These are phyloP conservation scores for Platalea minor DNA, from an alignment of 2,797 vertebrate genomes.

Conservation along the genomic window DNA sequence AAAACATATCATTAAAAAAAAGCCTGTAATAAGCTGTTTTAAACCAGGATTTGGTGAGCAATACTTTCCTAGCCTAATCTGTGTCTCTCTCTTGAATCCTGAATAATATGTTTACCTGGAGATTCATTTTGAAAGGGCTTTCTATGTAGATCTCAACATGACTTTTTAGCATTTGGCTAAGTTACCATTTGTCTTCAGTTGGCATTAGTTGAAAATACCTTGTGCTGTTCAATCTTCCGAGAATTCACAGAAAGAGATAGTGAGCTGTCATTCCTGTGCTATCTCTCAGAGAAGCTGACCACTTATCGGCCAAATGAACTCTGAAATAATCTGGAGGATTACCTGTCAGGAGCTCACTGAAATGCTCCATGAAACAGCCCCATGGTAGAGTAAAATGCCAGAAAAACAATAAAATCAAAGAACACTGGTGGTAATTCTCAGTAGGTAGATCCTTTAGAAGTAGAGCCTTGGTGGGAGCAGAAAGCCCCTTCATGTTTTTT, in stretches of 20 bases:
- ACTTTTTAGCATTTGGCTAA: neutral
- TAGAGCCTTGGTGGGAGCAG: neutral
- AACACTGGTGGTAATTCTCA: neutral
- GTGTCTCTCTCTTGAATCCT: neutral
- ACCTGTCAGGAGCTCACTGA: neutral
- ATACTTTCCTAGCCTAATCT: neutral
- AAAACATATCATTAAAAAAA: neutral
- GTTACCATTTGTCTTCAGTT: neutral
- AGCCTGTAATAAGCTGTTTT: neutral
- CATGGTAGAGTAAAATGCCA: neutral
- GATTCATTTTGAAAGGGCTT: neutral
- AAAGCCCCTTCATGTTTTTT: neutral
- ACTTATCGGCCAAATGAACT: neutral
- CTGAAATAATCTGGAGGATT: constrained; percentile 13
- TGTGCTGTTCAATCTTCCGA: neutral
- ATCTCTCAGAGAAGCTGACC: neutral
- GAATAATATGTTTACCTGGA: neutral
- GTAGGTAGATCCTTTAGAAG: neutral
- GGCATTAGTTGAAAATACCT: neutral
- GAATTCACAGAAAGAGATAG: neutral
- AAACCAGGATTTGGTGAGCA: neutral
- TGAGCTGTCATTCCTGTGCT: neutral
- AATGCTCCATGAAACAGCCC: neutral
- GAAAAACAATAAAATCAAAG: neutral
- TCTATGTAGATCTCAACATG: neutral